Conservation (phyloP, 2,888 invertebrate genomes). For the Chironomus tentans region DNA sequence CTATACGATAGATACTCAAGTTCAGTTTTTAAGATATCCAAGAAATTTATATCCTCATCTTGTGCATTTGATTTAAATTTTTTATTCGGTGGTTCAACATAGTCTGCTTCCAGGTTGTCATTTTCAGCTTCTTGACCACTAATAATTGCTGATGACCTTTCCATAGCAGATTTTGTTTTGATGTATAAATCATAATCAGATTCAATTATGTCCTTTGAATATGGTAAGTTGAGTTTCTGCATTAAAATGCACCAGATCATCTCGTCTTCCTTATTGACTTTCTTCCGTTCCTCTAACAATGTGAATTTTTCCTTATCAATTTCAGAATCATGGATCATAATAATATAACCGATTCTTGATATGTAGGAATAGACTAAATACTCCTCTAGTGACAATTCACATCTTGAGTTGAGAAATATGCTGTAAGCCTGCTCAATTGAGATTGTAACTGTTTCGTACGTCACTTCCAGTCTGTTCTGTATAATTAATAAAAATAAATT, state of each 20-base stretch:
- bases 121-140: background rate
- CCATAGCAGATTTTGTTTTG: background rate
- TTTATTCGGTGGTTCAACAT: background rate
- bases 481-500: background rate
- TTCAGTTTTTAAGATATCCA: slow-evolving; percentile 1
- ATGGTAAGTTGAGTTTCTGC: background rate
- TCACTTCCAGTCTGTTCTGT: background rate
- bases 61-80: background rate
- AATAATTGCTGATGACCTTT: background rate
- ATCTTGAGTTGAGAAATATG: background rate
- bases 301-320: background rate
- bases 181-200: background rate
- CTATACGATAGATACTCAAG: background rate
- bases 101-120: background rate
- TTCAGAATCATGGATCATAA: background rate
- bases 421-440: slow-evolving; percentile 5
- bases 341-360: background rate
- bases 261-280: background rate
- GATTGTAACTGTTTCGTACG: background rate
- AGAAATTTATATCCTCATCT: background rate
- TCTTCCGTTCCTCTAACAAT: background rate
- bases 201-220: background rate
- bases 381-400: background rate
- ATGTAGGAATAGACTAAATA: background rate
- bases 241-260: slow-evolving; percentile 9